A percentile compares a stretch with the other conserved stretches of the same genome.
These are phyloP conservation scores for Lucilia sericata DNA, from an alignment of 1,140 invertebrate genomes.

Conservation along the genomic window DNA sequence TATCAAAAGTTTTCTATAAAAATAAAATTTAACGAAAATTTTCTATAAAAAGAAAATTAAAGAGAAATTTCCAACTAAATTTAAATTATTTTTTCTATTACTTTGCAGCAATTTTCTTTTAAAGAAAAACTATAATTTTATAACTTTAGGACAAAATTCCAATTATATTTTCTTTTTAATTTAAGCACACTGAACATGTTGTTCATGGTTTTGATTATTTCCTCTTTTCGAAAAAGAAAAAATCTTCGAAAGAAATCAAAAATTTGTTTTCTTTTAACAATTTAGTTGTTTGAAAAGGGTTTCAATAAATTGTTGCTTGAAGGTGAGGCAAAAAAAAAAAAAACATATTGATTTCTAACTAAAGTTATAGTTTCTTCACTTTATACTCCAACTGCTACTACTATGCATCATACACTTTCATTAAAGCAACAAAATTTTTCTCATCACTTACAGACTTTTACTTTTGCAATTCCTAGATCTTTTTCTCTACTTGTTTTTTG, in stretches of 20 bases:
- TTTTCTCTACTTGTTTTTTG: neutral
- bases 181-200: neutral
- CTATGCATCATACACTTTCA: neutral
- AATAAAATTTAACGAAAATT: too few species aligned
- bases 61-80: too few species aligned
- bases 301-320: slow-evolving; percentile 11
- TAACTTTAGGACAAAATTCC: neutral
- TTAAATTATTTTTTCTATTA: too few species aligned
- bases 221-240: neutral
- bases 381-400: too few species aligned
- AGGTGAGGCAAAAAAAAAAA: neutral
- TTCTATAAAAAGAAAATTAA: too few species aligned
- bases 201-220: neutral
- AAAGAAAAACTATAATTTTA: neutral
- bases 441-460: slow-evolving; percentile 2
- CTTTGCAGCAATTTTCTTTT: too few species aligned
- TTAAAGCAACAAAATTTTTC: neutral
- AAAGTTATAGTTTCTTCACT: neutral
- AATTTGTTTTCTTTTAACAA: neutral
- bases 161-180: neutral
- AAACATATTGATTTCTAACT: neutral
- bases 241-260: neutral
- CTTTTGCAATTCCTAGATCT: neutral
- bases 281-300: slow-evolving; percentile 5
- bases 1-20: too few species aligned